Evolutionary conservation across 1,140 invertebrate genomes (phyloP), one percentile per base, ranked within the genome.

Genomic region (Drosophila tropicalis): DNA sequence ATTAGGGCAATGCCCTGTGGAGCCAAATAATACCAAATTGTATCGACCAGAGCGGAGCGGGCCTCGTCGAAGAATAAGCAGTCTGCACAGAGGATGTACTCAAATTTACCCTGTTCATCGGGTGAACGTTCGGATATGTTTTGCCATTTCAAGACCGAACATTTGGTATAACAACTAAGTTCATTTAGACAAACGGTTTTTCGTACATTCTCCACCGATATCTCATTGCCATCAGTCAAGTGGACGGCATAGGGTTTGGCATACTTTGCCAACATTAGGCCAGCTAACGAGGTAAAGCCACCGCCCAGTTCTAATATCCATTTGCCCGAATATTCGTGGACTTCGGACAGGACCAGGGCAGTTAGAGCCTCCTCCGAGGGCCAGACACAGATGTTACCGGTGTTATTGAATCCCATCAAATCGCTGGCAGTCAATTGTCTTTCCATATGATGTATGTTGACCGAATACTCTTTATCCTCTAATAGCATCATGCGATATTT

Each of bases 301-400:
- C 96, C 96, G 4, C 97, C 97, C 32, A 97, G 92, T 91, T 97
- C 97, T 77, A 97, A 92, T 3, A 97, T 94, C 74, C 92, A 94
- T 87, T 95, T 95, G 69, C 93, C 93, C 3, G 93, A 92, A 85
- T 97, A 97, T 17, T 95, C 90, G 3, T 93, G 73, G 41, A 93
- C 91, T 90, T 97, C 95, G 72, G 94, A 94, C 39, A 97, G 92
- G 68, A 95, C 93, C 90, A 96, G 96, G 79, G 96, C 95, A 2
- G 96, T 94, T 29, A 98, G 91, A 7, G 97, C 95, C 92, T 97
- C 97, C 92, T 98, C 97, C 4, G 97, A 97, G 9, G 97, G 97
- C 97, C 97, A 98, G 2, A 98, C 95, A 93, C 96, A 97, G 3
- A 98, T 94, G 92, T 97, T 98, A n/a, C 97, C 97, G 1, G 97